These are phyloP conservation scores for Tupiocoris notatus DNA, from an alignment of 2,888 invertebrate genomes.

Conservation along the genomic window DNA sequence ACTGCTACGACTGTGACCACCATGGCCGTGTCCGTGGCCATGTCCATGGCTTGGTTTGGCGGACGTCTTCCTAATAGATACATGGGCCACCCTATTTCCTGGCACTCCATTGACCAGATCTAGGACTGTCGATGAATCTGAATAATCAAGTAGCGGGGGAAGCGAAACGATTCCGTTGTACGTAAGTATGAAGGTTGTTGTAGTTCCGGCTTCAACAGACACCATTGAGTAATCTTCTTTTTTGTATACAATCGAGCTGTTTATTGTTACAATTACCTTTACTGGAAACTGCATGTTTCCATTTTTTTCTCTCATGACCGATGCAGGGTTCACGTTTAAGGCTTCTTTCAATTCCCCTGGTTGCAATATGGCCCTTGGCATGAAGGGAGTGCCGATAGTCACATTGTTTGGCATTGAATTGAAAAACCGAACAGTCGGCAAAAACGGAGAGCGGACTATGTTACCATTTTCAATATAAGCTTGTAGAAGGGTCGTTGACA, in stretches of 20 bases:
- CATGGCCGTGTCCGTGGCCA: not conserved
- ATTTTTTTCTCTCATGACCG: not conserved
- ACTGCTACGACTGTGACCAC: not conserved
- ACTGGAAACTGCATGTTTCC: conserved; percentile 3
- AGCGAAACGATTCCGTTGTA: conserved; percentile 1
- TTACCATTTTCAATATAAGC: conserved; percentile 24
- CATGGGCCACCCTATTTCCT: not conserved
- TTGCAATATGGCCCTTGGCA: not conserved
- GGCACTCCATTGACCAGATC: conserved; percentile 3
- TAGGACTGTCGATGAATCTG: not conserved
- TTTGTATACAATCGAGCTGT: not conserved
- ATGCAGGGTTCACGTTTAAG: not conserved
- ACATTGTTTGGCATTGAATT: not conserved
- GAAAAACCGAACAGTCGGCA: conserved; percentile 8
- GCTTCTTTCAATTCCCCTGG: conserved; percentile 13
- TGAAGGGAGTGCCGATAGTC: conserved; percentile 2
- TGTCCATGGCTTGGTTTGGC: not conserved
- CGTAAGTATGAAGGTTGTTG: not conserved
- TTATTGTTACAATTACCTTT: not conserved
- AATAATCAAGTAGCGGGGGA: not conserved
- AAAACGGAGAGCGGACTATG: not conserved
- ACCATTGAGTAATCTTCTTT: not conserved
- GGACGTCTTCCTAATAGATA: not conserved
- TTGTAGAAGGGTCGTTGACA: conserved; percentile 24
- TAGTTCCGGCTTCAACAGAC: not conserved